These are phyloP conservation scores for Drosophila kohkoa DNA, from an alignment of 1,140 invertebrate species.

Conservation along the genomic window DNA sequence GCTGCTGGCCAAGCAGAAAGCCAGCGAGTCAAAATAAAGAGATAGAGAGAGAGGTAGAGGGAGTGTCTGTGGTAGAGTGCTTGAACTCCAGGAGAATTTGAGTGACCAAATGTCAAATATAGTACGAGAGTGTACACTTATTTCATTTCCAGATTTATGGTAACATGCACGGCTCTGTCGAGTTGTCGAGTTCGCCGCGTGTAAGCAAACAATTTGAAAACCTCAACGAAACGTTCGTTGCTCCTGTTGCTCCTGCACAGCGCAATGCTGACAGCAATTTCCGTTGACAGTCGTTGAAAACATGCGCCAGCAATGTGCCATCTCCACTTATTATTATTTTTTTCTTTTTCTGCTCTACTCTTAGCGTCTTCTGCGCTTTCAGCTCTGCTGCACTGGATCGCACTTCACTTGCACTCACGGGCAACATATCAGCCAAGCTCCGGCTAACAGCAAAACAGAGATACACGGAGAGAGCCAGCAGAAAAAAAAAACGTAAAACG, in stretches of 20 bases:
- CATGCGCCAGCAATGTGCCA: conserved; percentile 44
- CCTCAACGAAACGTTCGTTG: conserved; percentile 11
- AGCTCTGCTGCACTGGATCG: conserved; percentile 37
- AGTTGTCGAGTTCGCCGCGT: conserved; percentile 9
- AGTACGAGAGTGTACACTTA: conserved; percentile 69
- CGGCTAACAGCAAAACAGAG: background rate
- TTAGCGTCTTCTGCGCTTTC: conserved; percentile 29
- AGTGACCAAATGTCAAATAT: conserved; percentile 81
- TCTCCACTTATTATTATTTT: conserved; percentile 22
- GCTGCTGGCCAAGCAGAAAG: conserved; percentile 56
- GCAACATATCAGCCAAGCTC: conserved; percentile 23
- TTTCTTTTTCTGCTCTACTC: background rate
- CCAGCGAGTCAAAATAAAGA: conserved; percentile 4
- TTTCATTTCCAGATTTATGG: conserved; percentile 81
- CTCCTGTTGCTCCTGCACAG: background rate
- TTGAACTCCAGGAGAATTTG: conserved; percentile 38
- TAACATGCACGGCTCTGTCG: conserved; percentile 24
- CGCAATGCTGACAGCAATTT: conserved; percentile 69
- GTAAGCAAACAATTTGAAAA: conserved; percentile 44
- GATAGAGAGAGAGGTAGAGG: background rate
- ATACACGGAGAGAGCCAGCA: background rate
- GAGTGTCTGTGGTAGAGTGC: background rate
- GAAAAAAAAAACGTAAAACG: too few relatives aligned
- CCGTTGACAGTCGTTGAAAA: conserved; percentile 66
- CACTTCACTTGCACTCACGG: conserved; percentile 70